Evolutionary conservation across 2,113 vertebrate species (phyloP).

Genomic region (Sakesphorus luctuosus): DNA sequence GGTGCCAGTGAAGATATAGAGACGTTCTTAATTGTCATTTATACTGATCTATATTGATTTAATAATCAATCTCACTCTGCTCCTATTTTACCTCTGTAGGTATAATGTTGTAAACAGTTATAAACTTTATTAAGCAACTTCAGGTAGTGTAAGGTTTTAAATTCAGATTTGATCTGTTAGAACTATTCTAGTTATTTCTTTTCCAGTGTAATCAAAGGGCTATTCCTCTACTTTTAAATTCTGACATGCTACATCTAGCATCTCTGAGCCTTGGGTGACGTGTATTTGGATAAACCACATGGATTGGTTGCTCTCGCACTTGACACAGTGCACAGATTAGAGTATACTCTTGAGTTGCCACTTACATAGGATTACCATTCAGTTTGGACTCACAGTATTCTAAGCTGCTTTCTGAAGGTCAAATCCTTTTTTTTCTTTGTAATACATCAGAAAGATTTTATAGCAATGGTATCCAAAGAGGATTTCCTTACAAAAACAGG

Average conservation of each 20-base stretch:
- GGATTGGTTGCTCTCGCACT: not conserved
- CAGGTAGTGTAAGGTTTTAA: not conserved
- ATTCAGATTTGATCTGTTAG: not conserved
- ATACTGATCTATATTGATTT: not conserved
- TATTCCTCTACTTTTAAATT: not conserved
- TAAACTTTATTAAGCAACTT: not conserved
- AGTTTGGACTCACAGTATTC: not conserved
- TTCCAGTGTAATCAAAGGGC: not conserved
- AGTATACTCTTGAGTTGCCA: not conserved
- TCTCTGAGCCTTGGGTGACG: not conserved
- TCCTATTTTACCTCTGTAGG: not conserved
- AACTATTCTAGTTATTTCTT: not conserved
- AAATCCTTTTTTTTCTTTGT: not conserved
- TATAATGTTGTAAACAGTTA: not conserved
- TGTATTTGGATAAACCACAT: not conserved
- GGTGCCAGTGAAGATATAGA: not conserved
- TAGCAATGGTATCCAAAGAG: not conserved
- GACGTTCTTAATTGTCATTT: not conserved
- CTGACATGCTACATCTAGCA: not conserved
- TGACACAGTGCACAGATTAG: constrained; percentile 21
- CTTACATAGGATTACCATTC: constrained; percentile 17
- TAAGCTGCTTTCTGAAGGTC: constrained; percentile 3
- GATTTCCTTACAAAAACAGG: not conserved
- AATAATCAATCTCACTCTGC: not conserved
- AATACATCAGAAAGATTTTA: not conserved